Percentiles rank a stretch among this genome's conserved stretches.
Evolutionary conservation across 2,113 vertebrate species (phyloP).

Genomic region (Mastomys natalensis): DNA sequence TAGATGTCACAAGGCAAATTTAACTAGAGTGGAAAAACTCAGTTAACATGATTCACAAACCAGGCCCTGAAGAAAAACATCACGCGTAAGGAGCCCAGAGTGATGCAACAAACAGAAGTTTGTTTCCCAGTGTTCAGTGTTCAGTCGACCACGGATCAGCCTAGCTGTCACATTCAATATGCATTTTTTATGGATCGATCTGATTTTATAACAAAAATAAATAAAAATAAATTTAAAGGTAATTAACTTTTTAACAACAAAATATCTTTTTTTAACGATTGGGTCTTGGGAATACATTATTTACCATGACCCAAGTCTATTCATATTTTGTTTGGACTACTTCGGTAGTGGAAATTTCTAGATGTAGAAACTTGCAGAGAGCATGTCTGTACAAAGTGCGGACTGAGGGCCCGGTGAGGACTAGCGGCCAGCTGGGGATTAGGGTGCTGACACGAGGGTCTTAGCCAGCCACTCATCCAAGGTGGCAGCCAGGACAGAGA

Average conservation of each 20-base stretch:
- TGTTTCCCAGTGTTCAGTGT: not conserved
- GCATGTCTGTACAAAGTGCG: too few relatives aligned
- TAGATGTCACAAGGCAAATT: not conserved
- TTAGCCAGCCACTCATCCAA: not conserved
- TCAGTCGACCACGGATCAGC: not conserved
- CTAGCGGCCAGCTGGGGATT: too few relatives aligned
- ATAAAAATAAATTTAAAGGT: conserved; percentile 10
- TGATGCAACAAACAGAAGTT: not conserved
- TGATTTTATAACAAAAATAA: not conserved
- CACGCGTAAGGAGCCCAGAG: not conserved
- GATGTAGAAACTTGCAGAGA: not conserved
- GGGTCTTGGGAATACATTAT: not conserved
- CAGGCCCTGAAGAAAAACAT: not conserved
- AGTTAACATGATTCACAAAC: conserved; percentile 7
- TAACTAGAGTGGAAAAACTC: conserved; percentile 42
- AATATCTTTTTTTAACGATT: not conserved
- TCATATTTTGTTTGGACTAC: not conserved
- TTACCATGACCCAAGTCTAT: not conserved
- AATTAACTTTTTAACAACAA: not conserved
- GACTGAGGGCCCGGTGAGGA: accelerated
- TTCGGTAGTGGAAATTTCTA: not conserved
- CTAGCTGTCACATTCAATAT: not conserved
- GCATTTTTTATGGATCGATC: conserved; percentile 3
- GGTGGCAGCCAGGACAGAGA: not conserved
- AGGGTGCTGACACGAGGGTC: not conserved